Evolutionary conservation across 2,113 vertebrate genomes (phyloP).

Genomic region (Atrichornis clamosus): DNA sequence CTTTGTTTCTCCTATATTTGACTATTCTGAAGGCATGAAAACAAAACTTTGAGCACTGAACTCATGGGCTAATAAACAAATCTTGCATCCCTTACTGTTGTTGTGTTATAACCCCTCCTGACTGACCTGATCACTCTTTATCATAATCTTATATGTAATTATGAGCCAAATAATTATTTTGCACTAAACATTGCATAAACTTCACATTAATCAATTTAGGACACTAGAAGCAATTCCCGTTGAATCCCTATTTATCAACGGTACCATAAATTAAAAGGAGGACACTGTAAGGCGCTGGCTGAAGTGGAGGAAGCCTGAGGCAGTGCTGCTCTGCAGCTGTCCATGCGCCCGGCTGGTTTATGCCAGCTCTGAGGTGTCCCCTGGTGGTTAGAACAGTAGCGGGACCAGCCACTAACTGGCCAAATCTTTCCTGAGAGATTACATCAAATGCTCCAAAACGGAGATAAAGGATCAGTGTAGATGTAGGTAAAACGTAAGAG

Average conservation of each 20-base stretch:
- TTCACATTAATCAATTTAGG: not conserved
- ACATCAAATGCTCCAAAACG: not conserved
- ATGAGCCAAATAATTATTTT: not conserved
- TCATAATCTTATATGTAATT: not conserved
- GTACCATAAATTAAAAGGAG: not conserved
- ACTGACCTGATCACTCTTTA: not conserved
- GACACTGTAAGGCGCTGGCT: not conserved
- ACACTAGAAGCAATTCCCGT: not conserved
- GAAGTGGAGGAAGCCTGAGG: not conserved
- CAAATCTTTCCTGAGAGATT: not conserved
- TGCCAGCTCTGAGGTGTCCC: not conserved
- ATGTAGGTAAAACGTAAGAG: not conserved
- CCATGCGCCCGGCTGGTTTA: rapidly evolving
- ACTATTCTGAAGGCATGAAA: not conserved
- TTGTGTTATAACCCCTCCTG: not conserved
- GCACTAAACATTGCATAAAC: not conserved
- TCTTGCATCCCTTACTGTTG: not conserved
- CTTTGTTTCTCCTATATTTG: not conserved
- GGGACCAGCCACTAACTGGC: not conserved
- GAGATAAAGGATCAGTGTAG: not conserved
- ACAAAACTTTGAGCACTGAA: not conserved
- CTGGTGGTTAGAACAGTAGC: not conserved
- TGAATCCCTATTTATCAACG: not conserved
- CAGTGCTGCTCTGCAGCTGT: not conserved
- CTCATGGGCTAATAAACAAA: not conserved